Evolutionary conservation across 2,888 invertebrate species (phyloP).

Genomic region (Leptinotarsa rubiginosa): DNA sequence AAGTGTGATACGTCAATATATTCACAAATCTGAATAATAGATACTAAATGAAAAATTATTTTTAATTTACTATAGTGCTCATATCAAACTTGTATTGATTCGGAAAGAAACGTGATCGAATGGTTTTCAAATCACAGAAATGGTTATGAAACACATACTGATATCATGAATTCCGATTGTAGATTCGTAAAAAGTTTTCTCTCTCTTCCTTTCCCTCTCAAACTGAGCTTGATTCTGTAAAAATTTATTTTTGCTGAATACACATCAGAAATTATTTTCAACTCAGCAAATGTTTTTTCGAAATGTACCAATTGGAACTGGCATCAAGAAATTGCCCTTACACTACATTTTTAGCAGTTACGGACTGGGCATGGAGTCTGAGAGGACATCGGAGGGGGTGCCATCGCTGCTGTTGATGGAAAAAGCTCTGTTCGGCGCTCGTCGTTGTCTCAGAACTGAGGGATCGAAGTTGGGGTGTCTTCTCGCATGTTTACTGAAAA

Average conservation of each 20-base stretch:
- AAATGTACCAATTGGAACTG: slow-evolving; percentile 2
- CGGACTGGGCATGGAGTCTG: slow-evolving; percentile 68
- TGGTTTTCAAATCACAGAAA: no score
- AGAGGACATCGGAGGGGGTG: slow-evolving; percentile 68
- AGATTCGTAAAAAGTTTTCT: no score
- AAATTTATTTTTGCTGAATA: background rate
- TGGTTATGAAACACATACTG: no score
- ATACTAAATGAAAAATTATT: no score
- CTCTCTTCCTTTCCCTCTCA: no score
- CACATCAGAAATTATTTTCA: background rate
- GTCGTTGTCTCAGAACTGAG: slow-evolving; percentile 68
- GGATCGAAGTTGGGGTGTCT: slow-evolving; percentile 74
- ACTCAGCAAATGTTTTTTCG: slow-evolving; percentile 7
- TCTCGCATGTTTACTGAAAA: slow-evolving; percentile 72
- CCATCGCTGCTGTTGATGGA: slow-evolving; percentile 69
- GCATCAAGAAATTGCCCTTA: slow-evolving; percentile 20
- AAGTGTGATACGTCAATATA: no score
- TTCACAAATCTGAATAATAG: no score
- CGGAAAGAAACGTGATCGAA: no score
- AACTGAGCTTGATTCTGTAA: background rate
- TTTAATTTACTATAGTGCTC: no score
- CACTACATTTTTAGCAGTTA: slow-evolving; percentile 49
- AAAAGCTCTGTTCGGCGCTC: slow-evolving; percentile 68
- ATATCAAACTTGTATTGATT: no score
- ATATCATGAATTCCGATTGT: no score